Evolutionary conservation across 37 sponge, comb jelly and placozoan species (phyloP).

Genomic region (Cliona cf. orientalis): DNA sequence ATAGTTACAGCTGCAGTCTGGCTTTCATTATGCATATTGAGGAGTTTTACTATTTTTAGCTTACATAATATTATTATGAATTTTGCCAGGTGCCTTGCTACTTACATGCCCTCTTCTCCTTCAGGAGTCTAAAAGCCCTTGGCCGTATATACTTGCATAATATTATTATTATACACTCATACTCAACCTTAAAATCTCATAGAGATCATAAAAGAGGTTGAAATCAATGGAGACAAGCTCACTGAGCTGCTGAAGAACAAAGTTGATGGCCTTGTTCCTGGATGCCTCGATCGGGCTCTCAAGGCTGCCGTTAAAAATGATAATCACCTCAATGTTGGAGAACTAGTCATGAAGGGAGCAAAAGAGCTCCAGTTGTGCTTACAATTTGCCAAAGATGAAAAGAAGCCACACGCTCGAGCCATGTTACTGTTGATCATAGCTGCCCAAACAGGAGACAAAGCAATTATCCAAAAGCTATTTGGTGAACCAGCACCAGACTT

Average conservation of each 20-base stretch:
- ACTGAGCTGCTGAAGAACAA: conserved; percentile 50
- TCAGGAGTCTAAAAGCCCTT: no score
- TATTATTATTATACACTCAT: no score
- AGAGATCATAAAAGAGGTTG: conserved; percentile 78
- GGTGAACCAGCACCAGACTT: conserved; percentile 28
- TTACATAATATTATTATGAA: no score
- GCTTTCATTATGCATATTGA: no score
- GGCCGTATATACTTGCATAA: no score
- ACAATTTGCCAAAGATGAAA: conserved; percentile 16
- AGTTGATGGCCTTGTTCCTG: conserved; percentile 38
- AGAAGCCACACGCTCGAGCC: conserved; percentile 51
- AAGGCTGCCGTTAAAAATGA: conserved; percentile 58
- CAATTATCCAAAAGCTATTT: conserved; percentile 68
- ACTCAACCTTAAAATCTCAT: no score
- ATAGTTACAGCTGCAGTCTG: no score
- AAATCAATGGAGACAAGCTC: conserved; percentile 60
- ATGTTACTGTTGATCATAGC: conserved; percentile 72
- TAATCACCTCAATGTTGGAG: conserved; percentile 62
- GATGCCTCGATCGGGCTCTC: conserved; percentile 70
- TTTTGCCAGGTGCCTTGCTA: no score
- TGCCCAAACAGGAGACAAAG: conserved; percentile 40
- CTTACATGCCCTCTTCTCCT: no score
- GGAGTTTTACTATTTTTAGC: no score
- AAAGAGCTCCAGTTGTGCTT: conserved; percentile 53
- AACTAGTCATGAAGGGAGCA: conserved; percentile 69